Evolutionary conservation across 2,888 invertebrate species (phyloP).

Genomic region (Terebella lapidaria): DNA sequence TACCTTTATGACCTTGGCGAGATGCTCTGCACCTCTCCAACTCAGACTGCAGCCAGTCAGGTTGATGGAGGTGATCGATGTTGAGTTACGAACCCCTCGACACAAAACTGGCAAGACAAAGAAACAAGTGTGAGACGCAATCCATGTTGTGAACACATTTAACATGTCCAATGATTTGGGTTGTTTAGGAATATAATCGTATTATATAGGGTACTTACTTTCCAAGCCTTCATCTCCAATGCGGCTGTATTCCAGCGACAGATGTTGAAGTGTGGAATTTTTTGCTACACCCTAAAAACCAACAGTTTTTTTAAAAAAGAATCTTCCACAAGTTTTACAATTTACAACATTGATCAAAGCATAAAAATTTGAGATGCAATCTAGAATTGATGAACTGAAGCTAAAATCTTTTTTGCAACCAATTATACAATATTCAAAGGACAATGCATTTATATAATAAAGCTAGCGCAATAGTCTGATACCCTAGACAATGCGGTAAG

Average conservation of each 20-base stretch:
- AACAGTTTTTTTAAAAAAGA: not conserved
- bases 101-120: conserved; percentile 39
- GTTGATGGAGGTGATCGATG: conserved; percentile 46
- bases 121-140: too few species aligned
- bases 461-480: too few species aligned
- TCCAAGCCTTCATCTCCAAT: conserved; percentile 48
- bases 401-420: too few species aligned
- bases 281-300: conserved; percentile 40
- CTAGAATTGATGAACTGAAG: too few species aligned
- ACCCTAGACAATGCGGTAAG: conserved; percentile 44
- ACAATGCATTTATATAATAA: too few species aligned
- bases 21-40: conserved; percentile 38
- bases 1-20: conserved; percentile 40
- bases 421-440: too few species aligned
- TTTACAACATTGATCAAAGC: too few species aligned
- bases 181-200: not conserved
- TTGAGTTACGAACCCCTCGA: conserved; percentile 46
- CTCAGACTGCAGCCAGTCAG: conserved; percentile 47
- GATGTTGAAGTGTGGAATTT: conserved; percentile 39
- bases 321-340: not conserved
- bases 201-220: conserved; percentile 30
- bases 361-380: too few species aligned
- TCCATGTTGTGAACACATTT: not conserved
- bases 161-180: not conserved
- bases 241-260: conserved; percentile 46